Evolutionary conservation across 2,888 invertebrate species (phyloP), one percentile per base, ranked within the genome.

Genomic region (Coleophora deauratella): DNA sequence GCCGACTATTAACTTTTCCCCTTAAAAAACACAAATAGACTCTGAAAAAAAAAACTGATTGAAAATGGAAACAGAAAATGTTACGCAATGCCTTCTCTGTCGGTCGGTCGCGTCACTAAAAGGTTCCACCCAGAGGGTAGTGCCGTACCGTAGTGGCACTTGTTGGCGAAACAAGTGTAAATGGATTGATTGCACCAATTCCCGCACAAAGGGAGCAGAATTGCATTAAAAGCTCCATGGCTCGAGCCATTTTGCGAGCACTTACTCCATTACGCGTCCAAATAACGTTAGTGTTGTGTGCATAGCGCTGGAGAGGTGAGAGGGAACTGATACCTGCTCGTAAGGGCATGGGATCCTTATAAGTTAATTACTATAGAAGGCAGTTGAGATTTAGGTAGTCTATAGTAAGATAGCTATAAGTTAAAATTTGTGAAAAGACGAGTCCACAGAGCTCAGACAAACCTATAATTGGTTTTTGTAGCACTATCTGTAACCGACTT

Each of bases 151-250:
- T 51, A 49, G 43, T 52, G 52, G 49, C 51, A 64, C 60, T 67
- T 78, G 79, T 78, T 81, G 74, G 74, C 76, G 86, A 85, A 86
- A 86, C 86, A 86, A 80, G 86, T 82, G 84, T 82, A 86, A 86
- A 86, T 86, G 86, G 82, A 86, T 81, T 85, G 86, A 86, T 86
- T 85, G 86, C 76, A 72, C 73, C 86, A 86, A 86, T 86, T 86
- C 63, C 59, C 57, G 57, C 76, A 85, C 86, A 86, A 86, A 86
- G 86, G 85, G 76, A 72, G 60, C 55, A 59, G 76, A 82, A 86
- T 86, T 80, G 76, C 75, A 85, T 86, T 86, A 86, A 84, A 84
- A 82, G 82, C 82, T 75, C 72, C 78, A 78, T 71, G 75, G 78
- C 81, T 62, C 75, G 70, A 68, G 70, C 84, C 82, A 81, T 82